These are phyloP conservation scores for Sphinx pinastri DNA, from an alignment of 2,888 invertebrate genomes.

Conservation along the genomic window DNA sequence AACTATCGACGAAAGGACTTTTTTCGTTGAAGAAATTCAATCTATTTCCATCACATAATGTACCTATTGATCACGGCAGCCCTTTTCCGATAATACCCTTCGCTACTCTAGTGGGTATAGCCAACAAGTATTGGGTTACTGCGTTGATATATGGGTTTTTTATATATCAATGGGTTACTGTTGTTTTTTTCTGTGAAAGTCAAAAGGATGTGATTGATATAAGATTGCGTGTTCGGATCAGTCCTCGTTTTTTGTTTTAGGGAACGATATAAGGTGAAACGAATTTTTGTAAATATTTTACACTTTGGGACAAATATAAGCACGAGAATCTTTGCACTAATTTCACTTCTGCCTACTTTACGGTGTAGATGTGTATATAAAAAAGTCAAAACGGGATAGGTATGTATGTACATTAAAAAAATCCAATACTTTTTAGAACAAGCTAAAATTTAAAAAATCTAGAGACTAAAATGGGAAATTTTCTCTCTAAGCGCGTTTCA, in stretches of 20 bases:
- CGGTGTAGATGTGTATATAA: too few species aligned
- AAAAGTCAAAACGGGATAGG: too few species aligned
- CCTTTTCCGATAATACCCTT: constrained; percentile 28
- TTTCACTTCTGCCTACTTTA: too few species aligned
- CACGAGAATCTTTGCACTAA: too few species aligned
- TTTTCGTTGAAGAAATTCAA: constrained; percentile 33
- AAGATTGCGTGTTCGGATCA: neutral
- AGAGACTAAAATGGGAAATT: constrained; percentile 10
- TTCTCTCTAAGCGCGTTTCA: constrained; percentile 7
- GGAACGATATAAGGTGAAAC: too few species aligned
- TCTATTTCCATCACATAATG: constrained; percentile 38
- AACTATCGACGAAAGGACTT: constrained; percentile 29
- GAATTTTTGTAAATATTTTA: too few species aligned
- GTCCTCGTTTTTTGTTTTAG: neutral
- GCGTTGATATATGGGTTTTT: too few species aligned
- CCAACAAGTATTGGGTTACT: neutral
- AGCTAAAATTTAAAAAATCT: neutral
- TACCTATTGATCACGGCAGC: constrained; percentile 31
- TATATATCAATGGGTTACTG: neutral
- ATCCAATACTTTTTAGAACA: neutral
- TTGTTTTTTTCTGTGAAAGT: neutral
- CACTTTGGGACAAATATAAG: too few species aligned
- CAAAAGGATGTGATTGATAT: constrained; percentile 2
- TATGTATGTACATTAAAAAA: too few species aligned
- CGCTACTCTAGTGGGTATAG: constrained; percentile 24